A percentile compares a stretch with the other conserved stretches of the same genome.
These are phyloP conservation scores for Sipha maydis DNA, from an alignment of 2,888 invertebrate genomes.

Conservation along the genomic window DNA sequence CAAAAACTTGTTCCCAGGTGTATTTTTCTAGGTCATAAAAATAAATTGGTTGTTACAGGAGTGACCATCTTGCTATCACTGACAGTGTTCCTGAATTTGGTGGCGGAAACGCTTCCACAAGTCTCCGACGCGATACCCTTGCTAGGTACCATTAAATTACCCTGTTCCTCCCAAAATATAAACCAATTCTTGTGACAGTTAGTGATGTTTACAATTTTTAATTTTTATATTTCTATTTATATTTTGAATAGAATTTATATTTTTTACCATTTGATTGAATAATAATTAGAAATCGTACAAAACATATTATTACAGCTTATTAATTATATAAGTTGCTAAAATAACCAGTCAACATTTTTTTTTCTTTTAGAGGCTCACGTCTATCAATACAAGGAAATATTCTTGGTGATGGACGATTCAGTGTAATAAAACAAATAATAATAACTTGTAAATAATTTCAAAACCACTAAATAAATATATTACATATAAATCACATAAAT, in stretches of 20 bases:
- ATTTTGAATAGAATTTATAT: constrained; percentile 55
- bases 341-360: no score
- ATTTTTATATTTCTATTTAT: constrained; percentile 64
- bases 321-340: background rate
- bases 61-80: constrained; percentile 96
- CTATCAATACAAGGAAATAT: no score
- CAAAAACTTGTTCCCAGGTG: constrained; percentile 46
- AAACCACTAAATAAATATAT: no score
- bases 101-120: constrained; percentile 93
- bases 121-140: constrained; percentile 75
- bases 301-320: background rate
- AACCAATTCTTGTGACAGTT: constrained; percentile 55
- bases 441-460: no score
- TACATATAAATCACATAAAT: no score
- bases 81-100: constrained; percentile 97
- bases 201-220: constrained; percentile 64
- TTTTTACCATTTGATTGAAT: constrained; percentile 54
- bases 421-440: no score
- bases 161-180: constrained; percentile 64
- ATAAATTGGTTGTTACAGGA: constrained; percentile 74
- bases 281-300: constrained; percentile 56
- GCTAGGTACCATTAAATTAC: constrained; percentile 69
- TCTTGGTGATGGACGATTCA: no score
- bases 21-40: constrained; percentile 58
- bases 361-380: no score